These are phyloP conservation scores for Stenopsyche tienmushanensis DNA, from an alignment of 1,140 invertebrate species.

Conservation along the genomic window DNA sequence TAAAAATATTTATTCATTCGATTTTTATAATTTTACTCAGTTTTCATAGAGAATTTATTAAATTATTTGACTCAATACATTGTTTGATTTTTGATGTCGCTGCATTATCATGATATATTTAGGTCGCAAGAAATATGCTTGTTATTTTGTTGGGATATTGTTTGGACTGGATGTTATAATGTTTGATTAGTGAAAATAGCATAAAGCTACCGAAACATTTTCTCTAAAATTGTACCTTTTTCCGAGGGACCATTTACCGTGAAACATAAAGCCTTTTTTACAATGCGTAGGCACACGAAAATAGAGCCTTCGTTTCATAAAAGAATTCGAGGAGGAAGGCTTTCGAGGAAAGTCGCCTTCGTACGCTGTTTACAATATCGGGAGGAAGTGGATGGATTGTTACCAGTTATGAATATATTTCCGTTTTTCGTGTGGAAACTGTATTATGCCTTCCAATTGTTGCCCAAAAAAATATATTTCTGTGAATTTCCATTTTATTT, in stretches of 20 bases:
- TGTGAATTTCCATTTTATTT: too few relatives aligned
- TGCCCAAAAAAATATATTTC: too few relatives aligned
- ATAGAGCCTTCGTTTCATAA: neutral
- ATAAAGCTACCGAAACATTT: neutral
- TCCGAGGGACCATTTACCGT: neutral
- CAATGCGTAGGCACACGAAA: neutral
- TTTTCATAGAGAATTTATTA: too few relatives aligned
- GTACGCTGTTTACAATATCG: conserved; percentile 2
- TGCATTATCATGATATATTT: neutral
- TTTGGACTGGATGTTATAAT: too few relatives aligned
- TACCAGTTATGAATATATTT: neutral
- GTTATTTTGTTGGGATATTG: too few relatives aligned
- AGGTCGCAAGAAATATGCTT: too few relatives aligned
- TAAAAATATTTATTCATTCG: too few relatives aligned
- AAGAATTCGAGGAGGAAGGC: neutral
- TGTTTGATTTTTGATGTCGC: too few relatives aligned
- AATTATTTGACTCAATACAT: too few relatives aligned
- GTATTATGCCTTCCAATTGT: too few relatives aligned
- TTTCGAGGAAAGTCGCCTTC: neutral
- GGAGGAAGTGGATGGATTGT: neutral
- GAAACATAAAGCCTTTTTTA: neutral
- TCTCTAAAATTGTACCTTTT: neutral
- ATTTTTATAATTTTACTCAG: too few relatives aligned
- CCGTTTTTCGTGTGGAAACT: too few relatives aligned
- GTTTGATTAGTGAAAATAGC: neutral